Base-by-base conservation (phyloP, 1,140 invertebrate species). In the Zeugodacus cucurbitae region DNA sequence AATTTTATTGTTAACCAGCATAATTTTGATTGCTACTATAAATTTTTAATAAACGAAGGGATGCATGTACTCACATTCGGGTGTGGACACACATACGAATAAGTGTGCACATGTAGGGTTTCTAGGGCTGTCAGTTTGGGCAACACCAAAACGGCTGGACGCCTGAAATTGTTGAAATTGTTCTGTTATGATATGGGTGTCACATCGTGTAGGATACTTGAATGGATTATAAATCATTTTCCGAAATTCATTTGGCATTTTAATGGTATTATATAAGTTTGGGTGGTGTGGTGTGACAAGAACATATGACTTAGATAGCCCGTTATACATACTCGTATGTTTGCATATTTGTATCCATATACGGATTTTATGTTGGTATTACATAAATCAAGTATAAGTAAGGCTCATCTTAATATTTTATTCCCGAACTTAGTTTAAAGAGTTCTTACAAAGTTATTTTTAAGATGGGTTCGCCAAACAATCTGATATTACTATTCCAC, bases 1-100 rank as follows among this genome's bases (percentile, higher is more conserved):
- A 67, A 67, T 67, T 62, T 67, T 67, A 67, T 67, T 67, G 64
- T 67, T 67, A 67, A 67, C 26, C 64, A 67, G 64, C 10, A 67
- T 67, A 67, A 67, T 29, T 67, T 67, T 67, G 64, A 26, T 67
- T 32, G 64, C 64, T 32, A 67, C 26, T 32, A 67, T 62, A 62
- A 62, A 62, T 67, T 67, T 67, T 67, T 67, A 67, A 67, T 67
- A 29, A 67, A 67, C 64, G 29, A 32, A 67, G 64, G 64, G 64
- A 26, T 62, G 58, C 58, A 62, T 62, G 14, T 17, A 54, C 1
- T 1, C 11, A 57, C 20, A 57, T 17, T 57, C 20, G 37, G 37
- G 37, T 41, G 7, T 7, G 7, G 3, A 41, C 37, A 48, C 44
- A 48, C 44, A 48, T 11, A 48, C 44, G 14, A 48, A 48, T 59